phyloP scores from a whole-genome alignment of 1,140 invertebrate genomes.

The Eufriesea mexicana region DNA sequence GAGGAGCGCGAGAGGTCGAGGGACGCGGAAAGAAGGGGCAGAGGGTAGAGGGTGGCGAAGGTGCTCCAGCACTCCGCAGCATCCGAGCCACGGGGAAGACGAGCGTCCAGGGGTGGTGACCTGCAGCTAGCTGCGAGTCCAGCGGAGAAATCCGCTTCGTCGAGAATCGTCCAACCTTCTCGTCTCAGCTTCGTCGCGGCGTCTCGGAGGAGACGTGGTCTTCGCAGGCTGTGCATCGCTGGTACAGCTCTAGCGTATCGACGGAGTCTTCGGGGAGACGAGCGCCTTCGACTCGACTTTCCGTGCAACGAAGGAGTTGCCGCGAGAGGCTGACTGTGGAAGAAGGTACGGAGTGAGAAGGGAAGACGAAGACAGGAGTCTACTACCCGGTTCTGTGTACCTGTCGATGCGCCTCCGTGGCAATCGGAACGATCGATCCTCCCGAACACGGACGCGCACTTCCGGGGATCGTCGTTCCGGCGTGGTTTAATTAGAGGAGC shows the following conservation, averaged over 20 bases:
- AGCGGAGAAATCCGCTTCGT: neutral
- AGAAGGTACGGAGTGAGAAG: too few species aligned
- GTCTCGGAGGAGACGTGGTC: too few species aligned
- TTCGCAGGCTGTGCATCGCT: too few species aligned
- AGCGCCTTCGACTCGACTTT: too few species aligned
- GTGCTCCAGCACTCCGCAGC: conserved; percentile 41
- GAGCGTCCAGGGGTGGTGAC: conserved; percentile 64
- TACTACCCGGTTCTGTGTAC: neutral
- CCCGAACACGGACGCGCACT: conserved; percentile 34
- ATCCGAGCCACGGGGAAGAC: conserved; percentile 59
- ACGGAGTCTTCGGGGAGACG: too few species aligned
- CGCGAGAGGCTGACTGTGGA: too few species aligned
- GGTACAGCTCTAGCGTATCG: too few species aligned
- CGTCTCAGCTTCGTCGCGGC: too few species aligned
- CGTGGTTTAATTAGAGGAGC: conserved; percentile 50
- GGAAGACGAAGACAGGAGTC: too few species aligned
- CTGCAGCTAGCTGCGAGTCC: conserved; percentile 26
- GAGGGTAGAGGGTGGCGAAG: conserved; percentile 12
- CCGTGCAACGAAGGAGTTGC: too few species aligned
- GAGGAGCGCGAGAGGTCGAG: neutral
- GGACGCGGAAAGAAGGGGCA: neutral
- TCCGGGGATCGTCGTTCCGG: conserved; percentile 45
- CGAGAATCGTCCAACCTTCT: too few species aligned
- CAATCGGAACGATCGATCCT: conserved; percentile 64
- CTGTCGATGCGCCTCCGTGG: conserved; percentile 49